Conservation (phyloP, 1,140 invertebrate genomes). For the Polyergus mexicanus region DNA sequence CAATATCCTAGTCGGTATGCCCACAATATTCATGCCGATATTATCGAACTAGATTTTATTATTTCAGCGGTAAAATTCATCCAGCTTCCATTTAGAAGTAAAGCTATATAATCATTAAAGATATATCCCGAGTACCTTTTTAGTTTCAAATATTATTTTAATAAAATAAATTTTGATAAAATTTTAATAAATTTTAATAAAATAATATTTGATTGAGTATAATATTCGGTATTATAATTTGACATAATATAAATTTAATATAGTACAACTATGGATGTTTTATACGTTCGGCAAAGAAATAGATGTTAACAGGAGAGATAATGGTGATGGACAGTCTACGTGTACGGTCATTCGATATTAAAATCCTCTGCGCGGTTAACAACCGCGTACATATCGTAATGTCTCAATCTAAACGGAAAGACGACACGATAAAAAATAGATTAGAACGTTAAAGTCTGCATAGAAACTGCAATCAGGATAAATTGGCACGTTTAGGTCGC, state of each 20-base stretch:
- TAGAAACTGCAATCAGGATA: conserved; percentile 11
- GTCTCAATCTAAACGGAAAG: conserved; percentile 35
- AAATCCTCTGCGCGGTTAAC: conserved; percentile 16
- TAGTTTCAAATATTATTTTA: background rate
- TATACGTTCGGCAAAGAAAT: background rate
- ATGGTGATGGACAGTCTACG: conserved; percentile 10
- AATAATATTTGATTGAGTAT: no score
- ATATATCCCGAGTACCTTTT: background rate
- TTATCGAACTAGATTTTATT: conserved; percentile 61
- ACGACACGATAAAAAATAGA: conserved; percentile 45
- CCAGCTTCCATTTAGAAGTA: background rate
- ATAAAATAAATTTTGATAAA: no score
- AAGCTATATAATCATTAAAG: background rate
- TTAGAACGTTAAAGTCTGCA: background rate
- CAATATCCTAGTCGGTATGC: conserved; percentile 28
- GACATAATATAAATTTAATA: no score
- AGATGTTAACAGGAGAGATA: background rate
- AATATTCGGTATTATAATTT: no score
- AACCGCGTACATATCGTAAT: background rate
- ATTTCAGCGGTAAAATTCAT: conserved; percentile 11
- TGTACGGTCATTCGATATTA: conserved; percentile 22
- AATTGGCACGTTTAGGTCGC: conserved; percentile 2
- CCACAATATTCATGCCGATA: conserved; percentile 5
- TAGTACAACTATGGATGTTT: background rate
- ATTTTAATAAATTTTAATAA: no score